phyloP scores from a whole-genome alignment of 2,797 vertebrate species.

The Esox lucius region DNA sequence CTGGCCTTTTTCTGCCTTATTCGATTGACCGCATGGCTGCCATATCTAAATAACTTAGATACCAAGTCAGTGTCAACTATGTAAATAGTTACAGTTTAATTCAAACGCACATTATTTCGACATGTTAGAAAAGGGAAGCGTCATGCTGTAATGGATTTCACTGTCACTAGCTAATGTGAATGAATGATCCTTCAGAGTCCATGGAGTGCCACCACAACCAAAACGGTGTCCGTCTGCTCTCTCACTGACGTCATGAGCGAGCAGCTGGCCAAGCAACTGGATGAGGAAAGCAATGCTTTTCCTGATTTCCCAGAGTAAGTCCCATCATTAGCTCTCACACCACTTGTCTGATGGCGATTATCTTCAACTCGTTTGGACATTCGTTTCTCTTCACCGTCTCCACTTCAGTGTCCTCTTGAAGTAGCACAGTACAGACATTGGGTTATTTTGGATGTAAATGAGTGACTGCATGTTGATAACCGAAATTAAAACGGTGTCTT shows the following conservation, averaged over 20 bases:
- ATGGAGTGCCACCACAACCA: slow-evolving; percentile 71
- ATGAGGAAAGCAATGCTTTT: slow-evolving; percentile 81
- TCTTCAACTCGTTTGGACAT: neutral
- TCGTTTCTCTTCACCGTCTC: neutral
- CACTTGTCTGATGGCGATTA: neutral
- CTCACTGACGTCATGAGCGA: slow-evolving; percentile 96
- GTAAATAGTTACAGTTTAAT: neutral
- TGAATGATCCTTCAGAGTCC: slow-evolving; percentile 77
- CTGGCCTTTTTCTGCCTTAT: neutral
- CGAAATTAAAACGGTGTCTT: neutral
- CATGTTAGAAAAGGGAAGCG: neutral
- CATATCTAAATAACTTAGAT: neutral
- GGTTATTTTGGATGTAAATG: neutral
- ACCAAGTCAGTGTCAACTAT: neutral
- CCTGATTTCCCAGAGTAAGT: slow-evolving; percentile 77
- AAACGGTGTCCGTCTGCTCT: slow-evolving; percentile 76
- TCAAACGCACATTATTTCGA: neutral
- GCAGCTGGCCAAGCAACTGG: slow-evolving; percentile 87
- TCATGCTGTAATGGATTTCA: neutral
- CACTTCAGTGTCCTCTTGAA: neutral
- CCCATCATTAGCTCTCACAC: slow-evolving; percentile 39
- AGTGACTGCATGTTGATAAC: neutral
- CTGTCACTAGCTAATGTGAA: neutral
- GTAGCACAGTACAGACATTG: neutral
- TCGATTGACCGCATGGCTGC: neutral